Conservation (phyloP, 2,888 invertebrate species). For the Mylabris sibirica region DNA sequence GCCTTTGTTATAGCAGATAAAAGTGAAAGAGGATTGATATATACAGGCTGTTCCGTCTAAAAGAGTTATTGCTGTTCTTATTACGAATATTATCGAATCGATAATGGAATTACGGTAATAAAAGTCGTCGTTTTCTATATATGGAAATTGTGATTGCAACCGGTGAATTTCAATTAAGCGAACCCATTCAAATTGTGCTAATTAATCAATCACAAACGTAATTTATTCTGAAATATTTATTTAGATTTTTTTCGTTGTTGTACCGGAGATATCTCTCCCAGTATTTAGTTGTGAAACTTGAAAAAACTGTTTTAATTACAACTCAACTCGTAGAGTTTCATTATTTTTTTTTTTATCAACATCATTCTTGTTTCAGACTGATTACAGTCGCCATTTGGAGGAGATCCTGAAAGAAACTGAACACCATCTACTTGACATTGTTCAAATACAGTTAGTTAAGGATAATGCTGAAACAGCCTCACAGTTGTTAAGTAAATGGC, state of each 20-base stretch:
- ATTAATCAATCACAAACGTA: no score
- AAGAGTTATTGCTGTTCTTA: no score
- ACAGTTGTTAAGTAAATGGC: constrained; percentile 55
- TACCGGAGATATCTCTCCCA: neutral
- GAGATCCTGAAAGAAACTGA: constrained; percentile 69
- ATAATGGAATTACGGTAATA: no score
- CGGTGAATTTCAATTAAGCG: neutral
- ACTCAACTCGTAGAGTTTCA: neutral
- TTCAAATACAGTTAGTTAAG: constrained; percentile 60
- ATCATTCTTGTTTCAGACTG: constrained; percentile 62
- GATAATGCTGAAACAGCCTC: constrained; percentile 45
- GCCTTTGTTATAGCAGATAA: neutral
- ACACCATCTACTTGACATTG: constrained; percentile 63
- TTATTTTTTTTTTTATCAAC: neutral
- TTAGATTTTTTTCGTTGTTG: neutral
- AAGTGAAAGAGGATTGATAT: neutral
- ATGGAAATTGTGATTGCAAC: no score
- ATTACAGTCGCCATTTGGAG: constrained; percentile 77
- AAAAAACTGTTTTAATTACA: neutral
- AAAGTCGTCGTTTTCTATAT: no score
- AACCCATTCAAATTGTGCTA: neutral
- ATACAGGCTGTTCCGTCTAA: neutral
- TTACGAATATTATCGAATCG: no score
- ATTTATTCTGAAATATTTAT: no score
- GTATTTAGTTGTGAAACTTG: neutral